Conservation (phyloP, 2,797 vertebrate species). For the Chromobotia macracanthus region DNA sequence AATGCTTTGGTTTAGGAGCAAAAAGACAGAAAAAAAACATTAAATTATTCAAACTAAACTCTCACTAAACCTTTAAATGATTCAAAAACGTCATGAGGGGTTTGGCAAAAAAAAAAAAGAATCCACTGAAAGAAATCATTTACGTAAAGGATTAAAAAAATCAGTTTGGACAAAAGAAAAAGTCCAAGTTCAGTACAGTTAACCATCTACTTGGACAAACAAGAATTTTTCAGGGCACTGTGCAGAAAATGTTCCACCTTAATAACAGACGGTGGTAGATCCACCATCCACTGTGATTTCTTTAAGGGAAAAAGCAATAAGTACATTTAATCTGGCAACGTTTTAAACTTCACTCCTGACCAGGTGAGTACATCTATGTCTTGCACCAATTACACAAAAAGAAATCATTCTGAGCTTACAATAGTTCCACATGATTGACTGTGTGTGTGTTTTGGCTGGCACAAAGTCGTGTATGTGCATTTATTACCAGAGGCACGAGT, state of each 20-base stretch:
- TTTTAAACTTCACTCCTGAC: constrained; percentile 1
- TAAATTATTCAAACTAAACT: background rate
- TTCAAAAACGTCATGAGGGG: background rate
- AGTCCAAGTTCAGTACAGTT: background rate
- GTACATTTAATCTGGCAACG: background rate
- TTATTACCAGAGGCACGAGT: constrained; percentile 5
- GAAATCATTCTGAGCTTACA: constrained; percentile 3
- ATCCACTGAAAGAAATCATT: no score
- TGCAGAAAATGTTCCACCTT: background rate
- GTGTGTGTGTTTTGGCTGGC: background rate
- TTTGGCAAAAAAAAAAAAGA: no score
- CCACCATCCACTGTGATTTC: background rate
- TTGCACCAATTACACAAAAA: background rate
- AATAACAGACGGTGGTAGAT: background rate
- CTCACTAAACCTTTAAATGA: background rate
- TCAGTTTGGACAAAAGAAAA: no score
- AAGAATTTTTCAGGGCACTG: background rate
- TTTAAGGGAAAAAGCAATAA: background rate
- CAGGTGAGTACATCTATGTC: constrained; percentile 3
- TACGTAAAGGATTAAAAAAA: no score
- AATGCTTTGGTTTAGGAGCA: background rate
- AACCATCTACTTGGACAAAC: background rate
- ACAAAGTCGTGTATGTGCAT: background rate
- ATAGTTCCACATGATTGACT: constrained; percentile 15
- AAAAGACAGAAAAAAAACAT: background rate